Evolutionary conservation across 2,797 vertebrate species (phyloP).

Genomic region (Sebastes paucispinis): DNA sequence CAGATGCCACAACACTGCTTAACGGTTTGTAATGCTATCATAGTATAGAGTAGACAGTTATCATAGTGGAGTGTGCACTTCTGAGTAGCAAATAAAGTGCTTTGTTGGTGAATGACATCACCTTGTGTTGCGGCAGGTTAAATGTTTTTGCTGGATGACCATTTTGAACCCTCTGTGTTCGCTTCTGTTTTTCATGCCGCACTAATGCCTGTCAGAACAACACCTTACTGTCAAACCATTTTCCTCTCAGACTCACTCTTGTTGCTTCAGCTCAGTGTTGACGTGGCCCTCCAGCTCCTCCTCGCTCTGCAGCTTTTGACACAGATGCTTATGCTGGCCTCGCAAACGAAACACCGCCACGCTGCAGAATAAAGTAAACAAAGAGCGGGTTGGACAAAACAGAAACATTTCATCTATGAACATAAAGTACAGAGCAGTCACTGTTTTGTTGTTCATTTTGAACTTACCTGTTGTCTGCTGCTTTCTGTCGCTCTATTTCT

Average conservation of each 20-base stretch:
- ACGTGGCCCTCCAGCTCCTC: conserved; percentile 76
- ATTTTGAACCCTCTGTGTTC: neutral
- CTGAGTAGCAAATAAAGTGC: neutral
- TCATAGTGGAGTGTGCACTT: neutral
- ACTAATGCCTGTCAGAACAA: conserved; percentile 16
- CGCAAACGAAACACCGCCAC: conserved; percentile 80
- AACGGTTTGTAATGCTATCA: neutral
- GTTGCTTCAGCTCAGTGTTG: conserved; percentile 67
- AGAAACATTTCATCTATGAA: neutral
- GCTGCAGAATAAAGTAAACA: conserved; percentile 62
- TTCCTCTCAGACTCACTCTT: conserved; percentile 73
- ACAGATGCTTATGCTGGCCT: conserved; percentile 72
- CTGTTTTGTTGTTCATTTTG: neutral
- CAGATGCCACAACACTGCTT: neutral
- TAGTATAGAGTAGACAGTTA: neutral
- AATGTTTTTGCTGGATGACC: neutral
- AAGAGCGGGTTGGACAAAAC: neutral
- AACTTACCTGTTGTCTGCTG: conserved; percentile 80
- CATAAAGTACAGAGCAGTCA: neutral
- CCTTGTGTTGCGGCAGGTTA: neutral
- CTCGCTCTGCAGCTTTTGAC: conserved; percentile 80
- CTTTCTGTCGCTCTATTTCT: conserved; percentile 75
- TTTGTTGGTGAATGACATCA: neutral
- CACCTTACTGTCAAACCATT: conserved; percentile 13
- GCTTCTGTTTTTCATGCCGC: neutral